phyloP scores from a whole-genome alignment of 2,113 vertebrate genomes.

The Opisthocomus hoazin region DNA sequence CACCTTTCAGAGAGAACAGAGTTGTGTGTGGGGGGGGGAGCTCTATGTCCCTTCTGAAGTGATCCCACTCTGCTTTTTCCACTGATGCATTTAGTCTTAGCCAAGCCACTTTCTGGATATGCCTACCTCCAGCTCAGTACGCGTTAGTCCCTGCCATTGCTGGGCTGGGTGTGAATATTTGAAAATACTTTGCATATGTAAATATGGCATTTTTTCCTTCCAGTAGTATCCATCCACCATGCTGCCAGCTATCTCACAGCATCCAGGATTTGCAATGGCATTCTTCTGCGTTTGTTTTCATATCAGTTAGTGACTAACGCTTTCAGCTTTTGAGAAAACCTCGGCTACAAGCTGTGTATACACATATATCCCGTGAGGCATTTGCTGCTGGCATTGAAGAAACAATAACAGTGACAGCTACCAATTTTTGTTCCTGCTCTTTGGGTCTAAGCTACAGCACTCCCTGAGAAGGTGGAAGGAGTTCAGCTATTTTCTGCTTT shows the following conservation, averaged over 20 bases:
- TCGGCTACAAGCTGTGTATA: neutral
- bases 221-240: neutral
- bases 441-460: neutral
- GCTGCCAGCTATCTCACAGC: neutral
- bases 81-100: neutral
- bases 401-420: neutral
- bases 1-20: neutral
- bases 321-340: neutral
- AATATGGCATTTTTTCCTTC: neutral
- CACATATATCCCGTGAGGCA: neutral
- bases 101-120: neutral
- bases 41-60: neutral
- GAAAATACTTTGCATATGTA: neutral
- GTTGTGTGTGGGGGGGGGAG: neutral
- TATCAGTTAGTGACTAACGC: neutral
- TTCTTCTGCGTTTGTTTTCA: neutral
- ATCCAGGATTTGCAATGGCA: neutral
- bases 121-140: neutral
- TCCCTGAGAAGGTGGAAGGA: neutral
- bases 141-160: accelerated
- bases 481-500: neutral
- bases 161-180: neutral
- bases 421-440: neutral
- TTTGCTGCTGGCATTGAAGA: neutral
- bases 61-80: neutral